Evolutionary conservation across 2,797 vertebrate species (phyloP), one percentile per base, ranked within the genome.

Genomic region (Gadopsis bispinosus): DNA sequence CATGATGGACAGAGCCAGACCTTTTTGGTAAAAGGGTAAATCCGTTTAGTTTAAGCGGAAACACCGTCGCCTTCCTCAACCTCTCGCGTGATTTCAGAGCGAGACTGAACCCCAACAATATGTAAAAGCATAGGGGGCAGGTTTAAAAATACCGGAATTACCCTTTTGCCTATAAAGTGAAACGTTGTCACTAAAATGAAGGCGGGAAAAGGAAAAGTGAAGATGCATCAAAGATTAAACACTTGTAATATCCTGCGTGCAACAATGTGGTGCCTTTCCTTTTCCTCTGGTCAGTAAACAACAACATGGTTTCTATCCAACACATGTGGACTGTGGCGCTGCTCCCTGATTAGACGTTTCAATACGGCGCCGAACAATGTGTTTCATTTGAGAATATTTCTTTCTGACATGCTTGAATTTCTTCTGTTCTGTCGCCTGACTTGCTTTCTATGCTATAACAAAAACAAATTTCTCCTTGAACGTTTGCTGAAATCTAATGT

Each of bases 181-280:
- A 47, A 50, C 48, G 13, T n/a, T 47, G 10, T n/a, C 29, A 26
- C 35, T 48, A 31, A 17, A 31, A 58, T 33, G 19, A 26, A 58
- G 58, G n/a, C 17, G 51, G 41, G 39, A 55, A 31, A 7, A 45
- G 33, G 13, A 17, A 33, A 64, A 12, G 19, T 47, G 17, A 48
- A 47, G 56, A 61, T 55, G 55, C n/a, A 37, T 55, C 56, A 61
- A 43, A 60, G 20, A 65, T 59, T 56, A 12, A 64, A 61, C 58
- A 37, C 37, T 61, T 41, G 37, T 64, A 68, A 73, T 29, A 68
- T 67, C 73, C 62, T 68, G 50, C 50, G 29, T 63, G 26, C 20
- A 43, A 8, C 10, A 73, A 33, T 26, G 39, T 17, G 39, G 2
- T 61, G 17, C n/a, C 11, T 58, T 63, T 47, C 60, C 45, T 73